Conservation (phyloP, 2,113 vertebrate species). For the Rattus norvegicus region DNA sequence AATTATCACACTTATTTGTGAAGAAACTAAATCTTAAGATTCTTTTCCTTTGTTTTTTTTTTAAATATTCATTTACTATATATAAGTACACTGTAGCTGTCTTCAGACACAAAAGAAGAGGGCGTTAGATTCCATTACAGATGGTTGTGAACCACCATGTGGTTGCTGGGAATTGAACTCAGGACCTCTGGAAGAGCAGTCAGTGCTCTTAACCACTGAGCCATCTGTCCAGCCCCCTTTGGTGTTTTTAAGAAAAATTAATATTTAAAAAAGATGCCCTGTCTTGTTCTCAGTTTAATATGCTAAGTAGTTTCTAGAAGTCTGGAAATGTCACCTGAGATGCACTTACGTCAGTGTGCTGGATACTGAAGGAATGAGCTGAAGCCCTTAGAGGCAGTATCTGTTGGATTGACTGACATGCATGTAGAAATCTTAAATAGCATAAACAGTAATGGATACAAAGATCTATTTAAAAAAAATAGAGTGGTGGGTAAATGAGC, state of each 20-base stretch:
- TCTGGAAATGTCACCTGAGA: neutral
- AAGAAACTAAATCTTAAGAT: neutral
- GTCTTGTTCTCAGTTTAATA: neutral
- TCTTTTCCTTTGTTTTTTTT: neutral
- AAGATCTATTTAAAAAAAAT: neutral
- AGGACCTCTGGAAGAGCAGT: too few relatives aligned
- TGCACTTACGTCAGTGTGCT: neutral
- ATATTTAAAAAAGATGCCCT: neutral
- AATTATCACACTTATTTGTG: neutral
- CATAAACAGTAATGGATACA: neutral
- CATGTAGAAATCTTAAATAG: neutral
- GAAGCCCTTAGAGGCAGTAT: neutral
- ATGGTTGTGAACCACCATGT: too few relatives aligned
- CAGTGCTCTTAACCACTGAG: too few relatives aligned
- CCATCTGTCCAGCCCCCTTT: too few relatives aligned
- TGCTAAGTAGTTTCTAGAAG: neutral
- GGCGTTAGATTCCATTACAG: too few relatives aligned
- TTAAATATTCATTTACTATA: too few relatives aligned
- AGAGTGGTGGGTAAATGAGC: neutral
- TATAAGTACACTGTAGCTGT: too few relatives aligned
- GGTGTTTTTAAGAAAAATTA: constrained; percentile 16
- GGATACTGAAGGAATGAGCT: neutral
- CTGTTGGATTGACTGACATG: neutral
- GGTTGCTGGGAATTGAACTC: too few relatives aligned
- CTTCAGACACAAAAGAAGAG: too few relatives aligned